phyloP scores from a whole-genome alignment of 2,797 vertebrate genomes.

The Australoheros facetus region DNA sequence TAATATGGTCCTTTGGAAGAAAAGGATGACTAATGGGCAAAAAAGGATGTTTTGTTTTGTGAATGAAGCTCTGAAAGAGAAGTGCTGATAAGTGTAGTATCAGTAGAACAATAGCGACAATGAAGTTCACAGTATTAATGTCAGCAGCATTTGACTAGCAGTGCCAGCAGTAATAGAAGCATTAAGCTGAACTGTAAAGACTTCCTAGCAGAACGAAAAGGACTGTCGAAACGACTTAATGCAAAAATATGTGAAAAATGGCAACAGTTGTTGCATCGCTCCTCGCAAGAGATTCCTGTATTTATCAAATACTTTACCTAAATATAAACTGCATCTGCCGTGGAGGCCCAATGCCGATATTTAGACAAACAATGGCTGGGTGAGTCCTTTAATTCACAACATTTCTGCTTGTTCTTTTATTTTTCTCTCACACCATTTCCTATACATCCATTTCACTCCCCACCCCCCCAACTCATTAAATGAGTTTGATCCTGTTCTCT shows the following conservation, averaged over 20 bases:
- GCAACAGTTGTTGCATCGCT: slow-evolving; percentile 17
- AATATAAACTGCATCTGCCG: slow-evolving; percentile 30
- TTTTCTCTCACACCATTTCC: slow-evolving; percentile 7
- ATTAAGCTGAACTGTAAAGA: neutral
- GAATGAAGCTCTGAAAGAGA: neutral
- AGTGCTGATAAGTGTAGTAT: neutral
- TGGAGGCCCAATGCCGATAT: neutral
- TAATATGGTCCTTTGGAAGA: neutral
- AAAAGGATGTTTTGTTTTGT: neutral
- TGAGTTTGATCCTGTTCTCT: slow-evolving; percentile 7
- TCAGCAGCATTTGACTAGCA: neutral
- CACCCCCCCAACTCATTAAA: slow-evolving; percentile 19
- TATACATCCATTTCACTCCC: slow-evolving; percentile 8
- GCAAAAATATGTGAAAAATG: slow-evolving; percentile 15
- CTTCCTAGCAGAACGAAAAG: neutral
- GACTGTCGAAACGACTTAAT: neutral
- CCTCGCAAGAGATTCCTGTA: neutral
- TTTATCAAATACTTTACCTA: slow-evolving; percentile 3
- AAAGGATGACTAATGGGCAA: neutral
- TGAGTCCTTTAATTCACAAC: neutral
- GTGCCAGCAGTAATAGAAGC: neutral
- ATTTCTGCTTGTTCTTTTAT: neutral
- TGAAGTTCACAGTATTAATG: neutral
- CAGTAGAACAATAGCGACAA: neutral
- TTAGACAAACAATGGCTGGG: neutral